Evolutionary conservation across 2,888 invertebrate species (phyloP).

Genomic region (Poecilobothrus nobilitatus): DNA sequence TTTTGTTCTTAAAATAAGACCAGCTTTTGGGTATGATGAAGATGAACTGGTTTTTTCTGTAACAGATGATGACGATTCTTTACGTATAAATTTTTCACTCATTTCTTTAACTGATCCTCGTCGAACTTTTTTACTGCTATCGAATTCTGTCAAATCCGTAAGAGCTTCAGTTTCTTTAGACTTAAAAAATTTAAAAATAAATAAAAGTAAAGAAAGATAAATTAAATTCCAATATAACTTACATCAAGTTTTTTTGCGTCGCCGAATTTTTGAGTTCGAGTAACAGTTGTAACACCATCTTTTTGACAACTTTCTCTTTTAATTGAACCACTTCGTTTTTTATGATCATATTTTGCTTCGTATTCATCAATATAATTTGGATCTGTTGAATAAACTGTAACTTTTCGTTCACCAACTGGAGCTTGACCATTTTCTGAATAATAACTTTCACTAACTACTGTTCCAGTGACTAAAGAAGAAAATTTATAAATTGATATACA

Average conservation of each 20-base stretch:
- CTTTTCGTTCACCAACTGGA: constrained; percentile 59
- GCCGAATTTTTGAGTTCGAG: constrained; percentile 33
- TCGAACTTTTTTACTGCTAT: constrained; percentile 43
- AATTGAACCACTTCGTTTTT: constrained; percentile 34
- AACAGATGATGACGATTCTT: constrained; percentile 39
- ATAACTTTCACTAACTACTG: constrained; percentile 58
- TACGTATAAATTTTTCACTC: constrained; percentile 71
- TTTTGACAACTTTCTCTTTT: constrained; percentile 45
- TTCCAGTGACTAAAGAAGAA: constrained; percentile 56
- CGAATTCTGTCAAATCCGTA: constrained; percentile 23
- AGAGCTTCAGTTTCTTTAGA: constrained; percentile 20
- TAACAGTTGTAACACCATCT: constrained; percentile 40
- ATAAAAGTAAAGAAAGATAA: constrained; percentile 2
- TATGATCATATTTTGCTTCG: constrained; percentile 23
- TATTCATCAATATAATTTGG: constrained; percentile 43
- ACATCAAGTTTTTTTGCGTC: constrained; percentile 27
- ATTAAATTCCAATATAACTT: constrained; percentile 17
- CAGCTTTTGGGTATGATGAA: constrained; percentile 58
- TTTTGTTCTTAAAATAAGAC: constrained; percentile 58
- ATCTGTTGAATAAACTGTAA: constrained; percentile 61
- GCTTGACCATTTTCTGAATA: constrained; percentile 61
- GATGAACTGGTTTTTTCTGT: constrained; percentile 27
- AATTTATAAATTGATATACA: not conserved
- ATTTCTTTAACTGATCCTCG: constrained; percentile 67
- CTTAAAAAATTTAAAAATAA: constrained; percentile 9